phyloP scores from a whole-genome alignment of 2,797 vertebrate species.

The Todus mexicanus region DNA sequence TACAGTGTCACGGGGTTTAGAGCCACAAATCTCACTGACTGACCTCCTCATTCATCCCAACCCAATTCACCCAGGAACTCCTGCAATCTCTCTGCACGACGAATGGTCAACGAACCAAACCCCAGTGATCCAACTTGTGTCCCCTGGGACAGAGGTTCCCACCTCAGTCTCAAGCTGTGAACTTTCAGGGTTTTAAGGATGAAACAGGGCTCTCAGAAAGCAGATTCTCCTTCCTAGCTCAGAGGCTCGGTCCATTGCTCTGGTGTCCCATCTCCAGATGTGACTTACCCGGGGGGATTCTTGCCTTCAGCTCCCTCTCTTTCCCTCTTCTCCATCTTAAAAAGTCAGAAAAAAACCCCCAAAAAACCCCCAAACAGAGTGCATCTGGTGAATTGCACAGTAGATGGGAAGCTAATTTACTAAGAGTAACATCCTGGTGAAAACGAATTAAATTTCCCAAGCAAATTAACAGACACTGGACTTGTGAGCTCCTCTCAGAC shows the following conservation, averaged over 20 bases:
- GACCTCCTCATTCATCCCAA: not conserved
- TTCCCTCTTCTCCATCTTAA: not conserved
- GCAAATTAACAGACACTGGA: not conserved
- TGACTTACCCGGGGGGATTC: not conserved
- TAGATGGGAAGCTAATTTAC: not conserved
- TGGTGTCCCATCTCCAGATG: not conserved
- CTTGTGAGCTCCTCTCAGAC: not conserved
- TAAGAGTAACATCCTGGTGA: not conserved
- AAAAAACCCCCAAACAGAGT: not conserved
- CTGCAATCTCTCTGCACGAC: not conserved
- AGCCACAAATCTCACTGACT: not conserved
- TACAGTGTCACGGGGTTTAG: not conserved
- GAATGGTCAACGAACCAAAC: not conserved
- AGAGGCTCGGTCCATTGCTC: not conserved
- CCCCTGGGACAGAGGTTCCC: not conserved
- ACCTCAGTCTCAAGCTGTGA: not conserved
- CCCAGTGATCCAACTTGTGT: not conserved
- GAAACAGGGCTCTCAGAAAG: not conserved
- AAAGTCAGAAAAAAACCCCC: not conserved
- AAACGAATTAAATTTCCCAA: not conserved
- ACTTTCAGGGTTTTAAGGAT: not conserved
- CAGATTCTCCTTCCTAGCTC: not conserved
- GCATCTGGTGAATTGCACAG: not conserved
- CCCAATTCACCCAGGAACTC: not conserved
- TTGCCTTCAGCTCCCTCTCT: not conserved